Conservation (phyloP, 1,140 invertebrate genomes). For the Cherax destructor region DNA sequence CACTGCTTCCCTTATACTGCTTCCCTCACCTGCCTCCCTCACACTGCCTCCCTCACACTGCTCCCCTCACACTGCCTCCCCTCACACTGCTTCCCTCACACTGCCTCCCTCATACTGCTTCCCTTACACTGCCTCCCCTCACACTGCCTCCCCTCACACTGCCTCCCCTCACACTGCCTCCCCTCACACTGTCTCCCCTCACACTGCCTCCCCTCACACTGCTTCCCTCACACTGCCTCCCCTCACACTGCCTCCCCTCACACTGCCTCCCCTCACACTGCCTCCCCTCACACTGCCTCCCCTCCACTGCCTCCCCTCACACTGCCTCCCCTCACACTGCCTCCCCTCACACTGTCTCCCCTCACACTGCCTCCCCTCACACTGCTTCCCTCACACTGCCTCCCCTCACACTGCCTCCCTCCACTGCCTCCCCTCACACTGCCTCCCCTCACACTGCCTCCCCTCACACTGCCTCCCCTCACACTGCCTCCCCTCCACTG, state of each 20-base stretch:
- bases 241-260: not conserved
- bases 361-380: not conserved
- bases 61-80: not conserved
- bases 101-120: too few species aligned
- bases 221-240: not conserved
- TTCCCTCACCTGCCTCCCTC: not conserved
- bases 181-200: not conserved
- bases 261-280: not conserved
- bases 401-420: too few species aligned
- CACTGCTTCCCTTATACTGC: not conserved
- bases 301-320: not conserved
- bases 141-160: not conserved
- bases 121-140: not conserved
- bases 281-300: not conserved
- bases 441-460: not conserved
- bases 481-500: not conserved
- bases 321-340: not conserved
- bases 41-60: too few species aligned
- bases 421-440: not conserved
- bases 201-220: not conserved
- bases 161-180: not conserved
- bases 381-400: not conserved
- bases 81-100: not conserved
- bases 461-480: not conserved
- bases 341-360: not conserved